Percentiles rank a stretch among this genome's conserved stretches.
Conservation (phyloP, 2,113 vertebrate species). For the Protobothrops mucrosquamatus region DNA sequence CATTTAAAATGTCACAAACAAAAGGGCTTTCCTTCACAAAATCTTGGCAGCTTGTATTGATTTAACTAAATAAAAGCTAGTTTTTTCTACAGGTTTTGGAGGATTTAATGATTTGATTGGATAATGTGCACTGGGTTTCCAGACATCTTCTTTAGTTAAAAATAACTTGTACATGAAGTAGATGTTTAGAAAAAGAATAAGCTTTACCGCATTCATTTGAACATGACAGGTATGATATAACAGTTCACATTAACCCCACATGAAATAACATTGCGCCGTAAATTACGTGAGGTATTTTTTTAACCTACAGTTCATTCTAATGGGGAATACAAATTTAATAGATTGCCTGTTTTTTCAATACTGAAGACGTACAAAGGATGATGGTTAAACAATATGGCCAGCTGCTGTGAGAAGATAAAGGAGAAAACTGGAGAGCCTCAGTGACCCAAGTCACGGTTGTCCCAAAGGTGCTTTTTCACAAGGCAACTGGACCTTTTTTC, state of each 20-base stretch:
- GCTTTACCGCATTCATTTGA: constrained; percentile 22
- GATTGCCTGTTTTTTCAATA: background rate
- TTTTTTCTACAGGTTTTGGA: background rate
- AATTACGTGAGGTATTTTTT: background rate
- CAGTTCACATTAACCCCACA: constrained; percentile 14
- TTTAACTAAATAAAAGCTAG: background rate
- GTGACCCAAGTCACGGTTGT: background rate
- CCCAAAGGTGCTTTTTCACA: too few species aligned
- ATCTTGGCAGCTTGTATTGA: background rate
- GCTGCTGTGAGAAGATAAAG: background rate
- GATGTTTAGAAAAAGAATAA: constrained; percentile 9
- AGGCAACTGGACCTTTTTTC: too few species aligned
- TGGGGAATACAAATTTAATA: constrained; percentile 26
- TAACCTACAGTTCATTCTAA: constrained; percentile 27
- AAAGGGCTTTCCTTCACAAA: background rate
- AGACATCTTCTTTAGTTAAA: background rate
- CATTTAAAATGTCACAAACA: background rate
- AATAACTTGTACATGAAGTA: constrained; percentile 24
- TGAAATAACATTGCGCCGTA: constrained; percentile 31
- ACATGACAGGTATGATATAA: constrained; percentile 23
- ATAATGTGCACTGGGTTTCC: background rate
- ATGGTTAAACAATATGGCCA: background rate
- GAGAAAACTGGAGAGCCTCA: background rate
- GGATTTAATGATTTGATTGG: background rate
- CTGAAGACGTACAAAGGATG: background rate